Conservation (phyloP, 2,888 invertebrate species). For the Pyrrhosoma nymphula region DNA sequence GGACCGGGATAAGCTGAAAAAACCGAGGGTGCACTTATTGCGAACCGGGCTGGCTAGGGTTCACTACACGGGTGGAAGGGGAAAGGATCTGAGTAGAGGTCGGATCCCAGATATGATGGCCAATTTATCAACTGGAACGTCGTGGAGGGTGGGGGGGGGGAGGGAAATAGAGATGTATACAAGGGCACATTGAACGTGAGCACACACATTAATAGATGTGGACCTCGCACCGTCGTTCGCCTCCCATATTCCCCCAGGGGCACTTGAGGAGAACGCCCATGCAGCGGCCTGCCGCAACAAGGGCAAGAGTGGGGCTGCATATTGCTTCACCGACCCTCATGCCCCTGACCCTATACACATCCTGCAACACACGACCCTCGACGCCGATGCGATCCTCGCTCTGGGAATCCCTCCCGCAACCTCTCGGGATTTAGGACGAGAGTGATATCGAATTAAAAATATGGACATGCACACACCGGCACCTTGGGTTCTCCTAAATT, state of each 20-base stretch:
- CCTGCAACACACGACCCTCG: background rate
- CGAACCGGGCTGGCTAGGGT: background rate
- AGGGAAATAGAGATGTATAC: background rate
- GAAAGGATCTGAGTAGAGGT: no score
- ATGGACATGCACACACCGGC: no score
- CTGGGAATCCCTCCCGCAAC: background rate
- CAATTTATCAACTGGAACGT: conserved; percentile 24
- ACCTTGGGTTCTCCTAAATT: no score
- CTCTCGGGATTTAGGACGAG: background rate
- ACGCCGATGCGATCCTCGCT: background rate
- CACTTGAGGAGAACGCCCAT: background rate
- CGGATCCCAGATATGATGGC: background rate
- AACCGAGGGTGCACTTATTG: conserved; percentile 1
- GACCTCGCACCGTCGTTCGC: background rate
- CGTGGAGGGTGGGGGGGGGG: background rate
- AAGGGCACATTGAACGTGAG: background rate
- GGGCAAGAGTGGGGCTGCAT: background rate
- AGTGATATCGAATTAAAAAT: no score
- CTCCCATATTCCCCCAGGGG: background rate
- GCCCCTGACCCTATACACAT: background rate
- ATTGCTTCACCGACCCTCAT: background rate
- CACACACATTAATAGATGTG: background rate
- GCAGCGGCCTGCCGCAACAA: background rate
- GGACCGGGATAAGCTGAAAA: background rate
- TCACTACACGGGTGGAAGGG: background rate